These are phyloP conservation scores for Meteorus sp. DNA, from an alignment of 1,140 invertebrate genomes.

Conservation along the genomic window DNA sequence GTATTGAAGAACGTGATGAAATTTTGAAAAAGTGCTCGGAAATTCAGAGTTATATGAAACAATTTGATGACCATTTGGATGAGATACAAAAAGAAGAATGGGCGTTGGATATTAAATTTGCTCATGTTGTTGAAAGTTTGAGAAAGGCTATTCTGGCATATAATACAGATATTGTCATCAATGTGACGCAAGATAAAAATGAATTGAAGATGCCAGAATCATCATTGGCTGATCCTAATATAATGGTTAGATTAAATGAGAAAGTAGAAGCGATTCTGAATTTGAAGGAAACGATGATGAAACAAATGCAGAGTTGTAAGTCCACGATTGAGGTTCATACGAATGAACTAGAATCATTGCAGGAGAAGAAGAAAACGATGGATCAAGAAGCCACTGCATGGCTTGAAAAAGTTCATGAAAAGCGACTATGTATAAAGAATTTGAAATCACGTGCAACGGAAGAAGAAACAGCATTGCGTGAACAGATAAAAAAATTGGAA, in stretches of 20 bases:
- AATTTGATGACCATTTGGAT: conserved; percentile 41
- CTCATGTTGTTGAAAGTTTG: conserved; percentile 36
- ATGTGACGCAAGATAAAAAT: conserved; percentile 29
- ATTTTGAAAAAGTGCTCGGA: conserved; percentile 38
- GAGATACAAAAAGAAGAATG: conserved; percentile 46
- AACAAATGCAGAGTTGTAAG: conserved; percentile 27
- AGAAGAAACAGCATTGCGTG: conserved; percentile 33
- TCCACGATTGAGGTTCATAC: conserved; percentile 23
- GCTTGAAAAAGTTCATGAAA: conserved; percentile 31
- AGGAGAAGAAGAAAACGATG: conserved; percentile 27
- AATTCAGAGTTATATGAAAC: conserved; percentile 35
- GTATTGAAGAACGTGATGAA: conserved; percentile 35
- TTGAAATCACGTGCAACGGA: conserved; percentile 31
- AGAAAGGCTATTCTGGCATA: conserved; percentile 40
- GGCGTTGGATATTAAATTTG: conserved; percentile 40
- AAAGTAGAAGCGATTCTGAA: conserved; percentile 34
- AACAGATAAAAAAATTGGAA: conserved; percentile 36
- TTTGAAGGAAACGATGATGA: conserved; percentile 32
- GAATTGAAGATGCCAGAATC: conserved; percentile 44
- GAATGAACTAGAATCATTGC: conserved; percentile 31
- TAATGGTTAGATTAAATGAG: conserved; percentile 32
- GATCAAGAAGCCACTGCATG: conserved; percentile 31
- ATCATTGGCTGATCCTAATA: conserved; percentile 30
- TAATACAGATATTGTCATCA: conserved; percentile 42
- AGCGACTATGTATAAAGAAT: conserved; percentile 28